These are phyloP conservation scores for Camponotus fellah DNA, from an alignment of 2,888 invertebrate species.

Conservation along the genomic window DNA sequence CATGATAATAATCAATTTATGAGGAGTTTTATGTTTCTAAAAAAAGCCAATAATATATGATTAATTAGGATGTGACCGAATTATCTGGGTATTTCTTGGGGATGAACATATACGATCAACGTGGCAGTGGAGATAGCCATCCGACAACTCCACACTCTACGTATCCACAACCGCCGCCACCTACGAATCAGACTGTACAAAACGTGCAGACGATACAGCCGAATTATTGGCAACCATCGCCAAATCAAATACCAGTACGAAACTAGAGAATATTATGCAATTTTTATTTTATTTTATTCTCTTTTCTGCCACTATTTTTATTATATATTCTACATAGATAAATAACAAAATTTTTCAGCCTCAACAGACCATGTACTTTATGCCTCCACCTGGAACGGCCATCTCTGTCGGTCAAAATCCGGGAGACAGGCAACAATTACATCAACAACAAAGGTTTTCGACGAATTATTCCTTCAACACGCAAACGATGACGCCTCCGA, in stretches of 20 bases:
- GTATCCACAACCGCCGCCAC: slow-evolving; percentile 78
- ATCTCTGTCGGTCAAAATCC: slow-evolving; percentile 80
- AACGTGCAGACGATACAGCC: slow-evolving; percentile 76
- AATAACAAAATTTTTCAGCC: slow-evolving; percentile 71
- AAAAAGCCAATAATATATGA: neutral
- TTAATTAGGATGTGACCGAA: slow-evolving; percentile 80
- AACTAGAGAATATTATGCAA: neutral
- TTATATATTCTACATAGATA: neutral
- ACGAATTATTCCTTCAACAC: slow-evolving; percentile 82
- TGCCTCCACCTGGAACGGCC: slow-evolving; percentile 82
- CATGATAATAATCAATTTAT: neutral
- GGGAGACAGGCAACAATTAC: slow-evolving; percentile 78
- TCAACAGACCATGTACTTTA: slow-evolving; percentile 84
- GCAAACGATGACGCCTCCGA: slow-evolving; percentile 83
- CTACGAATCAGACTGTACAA: slow-evolving; percentile 76
- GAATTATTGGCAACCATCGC: slow-evolving; percentile 83
- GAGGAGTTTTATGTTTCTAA: neutral
- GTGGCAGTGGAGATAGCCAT: slow-evolving; percentile 77
- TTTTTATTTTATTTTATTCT: neutral
- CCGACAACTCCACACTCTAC: slow-evolving; percentile 79
- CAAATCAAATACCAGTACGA: slow-evolving; percentile 81
- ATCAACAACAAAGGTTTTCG: slow-evolving; percentile 81
- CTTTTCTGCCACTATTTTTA: neutral
- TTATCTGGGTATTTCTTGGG: slow-evolving; percentile 84
- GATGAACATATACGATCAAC: slow-evolving; percentile 83